phyloP scores from a whole-genome alignment of 2,797 vertebrate genomes.

The Megalops cyprinoides region DNA sequence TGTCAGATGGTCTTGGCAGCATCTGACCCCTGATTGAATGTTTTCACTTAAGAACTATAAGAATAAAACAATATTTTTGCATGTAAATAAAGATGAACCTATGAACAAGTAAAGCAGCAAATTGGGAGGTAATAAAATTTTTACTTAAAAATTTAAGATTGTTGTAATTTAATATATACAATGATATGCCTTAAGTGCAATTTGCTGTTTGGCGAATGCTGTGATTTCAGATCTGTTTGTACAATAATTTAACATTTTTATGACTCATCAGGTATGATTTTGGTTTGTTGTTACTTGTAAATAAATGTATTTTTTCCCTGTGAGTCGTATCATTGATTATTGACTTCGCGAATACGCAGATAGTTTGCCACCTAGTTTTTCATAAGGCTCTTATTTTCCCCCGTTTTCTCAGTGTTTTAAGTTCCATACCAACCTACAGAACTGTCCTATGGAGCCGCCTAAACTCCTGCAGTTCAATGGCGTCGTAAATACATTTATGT shows the following conservation, averaged over 20 bases:
- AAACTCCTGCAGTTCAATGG: background rate
- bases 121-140: conserved; percentile 46
- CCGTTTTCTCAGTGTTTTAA: background rate
- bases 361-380: conserved; percentile 13
- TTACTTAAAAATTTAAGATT: conserved; percentile 56
- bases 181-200: conserved; percentile 67
- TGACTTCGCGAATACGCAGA: background rate
- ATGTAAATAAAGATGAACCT: conserved; percentile 62
- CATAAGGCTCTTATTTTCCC: background rate
- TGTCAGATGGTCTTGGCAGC: conserved; percentile 38
- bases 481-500: background rate
- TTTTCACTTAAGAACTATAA: conserved; percentile 27
- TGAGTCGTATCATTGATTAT: background rate
- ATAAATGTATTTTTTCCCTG: conserved; percentile 50
- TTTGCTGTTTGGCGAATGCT: conserved; percentile 65
- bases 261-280: conserved; percentile 56
- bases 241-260: conserved; percentile 64
- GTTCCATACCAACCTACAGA: background rate
- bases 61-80: conserved; percentile 41
- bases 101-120: conserved; percentile 53
- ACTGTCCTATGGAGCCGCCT: background rate
- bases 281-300: conserved; percentile 66
- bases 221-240: conserved; percentile 70
- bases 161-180: no score
- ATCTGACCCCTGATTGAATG: conserved; percentile 26